Base-by-base conservation (phyloP, 2,797 vertebrate species). In the Epinephelus malabaricus region DNA sequence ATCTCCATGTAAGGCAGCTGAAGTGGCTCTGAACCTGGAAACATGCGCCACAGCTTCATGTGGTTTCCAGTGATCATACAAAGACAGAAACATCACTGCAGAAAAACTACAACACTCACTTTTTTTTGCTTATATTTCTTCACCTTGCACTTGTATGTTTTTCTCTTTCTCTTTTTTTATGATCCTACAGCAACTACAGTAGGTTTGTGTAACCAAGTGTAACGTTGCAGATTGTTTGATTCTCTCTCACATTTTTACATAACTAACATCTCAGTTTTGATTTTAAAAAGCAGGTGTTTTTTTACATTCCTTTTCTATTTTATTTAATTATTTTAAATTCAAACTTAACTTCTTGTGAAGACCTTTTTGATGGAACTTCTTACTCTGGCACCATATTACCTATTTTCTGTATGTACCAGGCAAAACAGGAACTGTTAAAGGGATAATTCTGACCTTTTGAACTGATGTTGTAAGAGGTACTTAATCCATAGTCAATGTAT, bases 51-150 rank as follows among this genome's bases (percentile, higher is more conserved):
- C 51, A 5, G 51, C 65, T 34, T 55, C 43, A 19, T 64, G 66
- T 25, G 60, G 53, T 9, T 53, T 38, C 47, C 2, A 56, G 60
- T 54, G 54, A 53, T 59, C 54, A 45, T 25, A 23, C 17, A 63
- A 63, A 68, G 6, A 34, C 54, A 65, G 60, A 61, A 38, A 75
- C 34, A 53, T 21, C 51, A 27, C 27, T 0, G 3, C 46, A 69
- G 66, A 45, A 59, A 19, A 76, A 5, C 18, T 45, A 40, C 17
- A 19, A 27, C 6, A 25, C 53, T 5, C 13, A 4, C 7, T 43
- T 56, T 69, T 69, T 51, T 54, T 23, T 30, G 10, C 15, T 43
- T 56, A 13, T 49, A 18, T 60, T 72, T 65, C 40, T 65, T 18
- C 43, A 27, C 18, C 23, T 9, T 21, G 19, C 14, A 15, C 6